Evolutionary conservation across 1,140 invertebrate genomes (phyloP), one percentile per base, ranked within the genome.

Genomic region (Drosophila mauritiana): DNA sequence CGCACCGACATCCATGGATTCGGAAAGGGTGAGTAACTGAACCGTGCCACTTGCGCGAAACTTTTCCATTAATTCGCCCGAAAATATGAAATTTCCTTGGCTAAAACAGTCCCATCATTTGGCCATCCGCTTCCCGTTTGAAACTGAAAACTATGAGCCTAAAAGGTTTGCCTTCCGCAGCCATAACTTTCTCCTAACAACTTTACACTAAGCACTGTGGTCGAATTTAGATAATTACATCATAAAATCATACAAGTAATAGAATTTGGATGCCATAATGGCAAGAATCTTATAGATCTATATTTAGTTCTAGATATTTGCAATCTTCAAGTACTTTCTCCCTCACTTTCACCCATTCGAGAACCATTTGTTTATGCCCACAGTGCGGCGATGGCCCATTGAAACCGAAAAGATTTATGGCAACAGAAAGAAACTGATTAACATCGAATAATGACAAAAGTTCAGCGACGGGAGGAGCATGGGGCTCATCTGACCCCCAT

Each of bases 1-100:
- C 94, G 95, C 78, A 93, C 94, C 25, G 96, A 96, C 91, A 91
- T 94, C 52, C 93, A 94, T 72, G 95, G 94, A 61, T 93, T 95
- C 76, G 96, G 95, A 40, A 96, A 95, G 94, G 95, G 96, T 96
- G 91, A 94, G 92, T 70, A 8, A 34, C 7, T 20, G 1, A 13
- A 15, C 8, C 13, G 8, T 15, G n/a, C 7, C 7, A 15, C 13
- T n/a, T 15, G n/a, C 31, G 31, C 31, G 31, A 31, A 31, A 31
- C 31, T 31, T 31, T 31, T 15, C n/a, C 7, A 2, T 15, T 15
- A 40, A 40, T 40, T 42, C 7, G 7, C 7, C 6, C n/a, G 13
- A 42, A 42, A 42, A 15, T 42, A 15, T 3, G 6, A 42, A 40
- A 42, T 15, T 42, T 42, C 7, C n/a, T 8, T 0, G 40, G 2